These are phyloP conservation scores for Ophion obscuratus DNA, from an alignment of 2,888 invertebrate genomes.

Conservation along the genomic window DNA sequence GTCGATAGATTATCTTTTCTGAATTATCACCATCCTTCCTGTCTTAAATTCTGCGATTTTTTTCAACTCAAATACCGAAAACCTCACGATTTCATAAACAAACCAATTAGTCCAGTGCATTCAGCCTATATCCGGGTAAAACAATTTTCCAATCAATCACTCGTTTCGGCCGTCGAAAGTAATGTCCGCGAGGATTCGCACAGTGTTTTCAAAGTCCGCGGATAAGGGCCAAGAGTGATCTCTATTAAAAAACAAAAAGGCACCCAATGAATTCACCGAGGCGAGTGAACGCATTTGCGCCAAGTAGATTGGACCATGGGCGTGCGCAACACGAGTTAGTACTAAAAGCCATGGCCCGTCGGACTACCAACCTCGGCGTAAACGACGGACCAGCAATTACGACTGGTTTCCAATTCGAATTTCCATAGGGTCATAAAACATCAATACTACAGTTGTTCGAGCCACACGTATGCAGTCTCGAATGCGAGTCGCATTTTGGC, in stretches of 20 bases:
- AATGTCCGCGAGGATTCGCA: too few species aligned
- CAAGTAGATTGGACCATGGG: slow-evolving; percentile 52
- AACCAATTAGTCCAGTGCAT: too few species aligned
- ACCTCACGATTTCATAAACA: too few species aligned
- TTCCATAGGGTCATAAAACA: slow-evolving; percentile 68
- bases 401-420: slow-evolving; percentile 68
- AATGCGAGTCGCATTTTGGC: slow-evolving; percentile 46
- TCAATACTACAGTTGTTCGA: slow-evolving; percentile 57
- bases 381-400: slow-evolving; percentile 65
- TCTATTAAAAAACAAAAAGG: neutral
- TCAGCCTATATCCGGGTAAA: too few species aligned
- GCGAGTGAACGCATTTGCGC: neutral
- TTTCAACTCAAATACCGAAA: too few species aligned
- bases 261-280: neutral
- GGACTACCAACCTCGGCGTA: slow-evolving; percentile 42
- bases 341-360: slow-evolving; percentile 36
- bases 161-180: too few species aligned
- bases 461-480: slow-evolving; percentile 19
- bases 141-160: too few species aligned
- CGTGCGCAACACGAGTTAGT: slow-evolving; percentile 35
- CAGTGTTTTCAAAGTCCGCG: too few species aligned
- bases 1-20: too few species aligned
- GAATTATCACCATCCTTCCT: too few species aligned
- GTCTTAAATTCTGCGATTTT: too few species aligned
- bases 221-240: too few species aligned